Evolutionary conservation across 2,797 vertebrate species (phyloP), one percentile per base, ranked within the genome.

Genomic region (Sphenopsis melanotis): DNA sequence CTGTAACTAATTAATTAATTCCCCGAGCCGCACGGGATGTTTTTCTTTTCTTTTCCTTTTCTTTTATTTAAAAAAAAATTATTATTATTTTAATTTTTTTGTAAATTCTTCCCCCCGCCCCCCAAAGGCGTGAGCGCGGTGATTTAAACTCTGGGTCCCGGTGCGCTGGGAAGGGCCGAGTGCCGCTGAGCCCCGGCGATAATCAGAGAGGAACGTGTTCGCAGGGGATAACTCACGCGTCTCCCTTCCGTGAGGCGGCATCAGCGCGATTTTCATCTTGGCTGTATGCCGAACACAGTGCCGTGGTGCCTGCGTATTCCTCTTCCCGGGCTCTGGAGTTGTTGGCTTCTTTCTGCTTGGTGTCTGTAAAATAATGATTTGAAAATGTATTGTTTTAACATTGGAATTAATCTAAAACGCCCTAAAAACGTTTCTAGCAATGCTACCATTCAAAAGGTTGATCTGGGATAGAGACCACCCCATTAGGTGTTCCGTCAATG

Each of bases 1-100:
- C 60, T 87, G 92, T 93, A 93, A 95, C 95, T 94, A 93, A 95
- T 95, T 95, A 92, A 91, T 94, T 91, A 60, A 39, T 60, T 60
- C 93, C 87, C 89, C 86, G 50, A 66, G 92, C 86, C 70, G 90
- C 96, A 89, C 68, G 39, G 83, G 93, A 57, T 91, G 12, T 23
- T 70, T 55, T 30, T 61, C 56, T 27, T 53, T 32, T 9, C 3
- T 32, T 32, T 32, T 32, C 8, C 29, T 20, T 53, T n/a, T 39
- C 34, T 64, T 46, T 90, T 10, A 23, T 24, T 34, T 34, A 34
- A 14, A 15, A 1, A 49, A 49, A 49, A 49, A 11, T 17, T 15
- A 42, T 18, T 37, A 30, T 15, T 90, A 15, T 36, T 36, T 23
- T 18, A 13, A 41, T 41, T 41, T 27, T 15, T 50, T 69, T 30